Evolutionary conservation across 2,888 invertebrate genomes (phyloP), one percentile per base, ranked within the genome.

Genomic region (Frankliniella fusca): DNA sequence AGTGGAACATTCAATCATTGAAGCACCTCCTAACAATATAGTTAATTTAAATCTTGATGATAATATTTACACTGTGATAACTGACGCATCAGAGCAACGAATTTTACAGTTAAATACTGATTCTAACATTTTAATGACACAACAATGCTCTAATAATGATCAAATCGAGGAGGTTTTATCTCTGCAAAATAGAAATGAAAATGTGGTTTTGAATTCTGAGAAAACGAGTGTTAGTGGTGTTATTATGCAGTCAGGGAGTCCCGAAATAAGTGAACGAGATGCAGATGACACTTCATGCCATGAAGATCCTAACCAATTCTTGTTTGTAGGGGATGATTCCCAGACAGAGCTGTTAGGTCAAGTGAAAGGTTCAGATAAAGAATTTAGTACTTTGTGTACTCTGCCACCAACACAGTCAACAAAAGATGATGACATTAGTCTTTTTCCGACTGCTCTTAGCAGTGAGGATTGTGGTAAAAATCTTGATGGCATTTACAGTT

Each of bases 301-400:
- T 76, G 70, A 76, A 27, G 70, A 76, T 76, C n/a, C 11, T 27
- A 76, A 27, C 27, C 23, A 76, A 76, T 76, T 76, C 12, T 76
- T 76, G 27, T 76, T 76, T 76, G 70, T 76, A 12, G 70, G 27
- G 70, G 70, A 76, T 12, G 70, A 76, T 76, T 76, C 70, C 12
- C 70, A 76, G 27, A 76, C 70, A 23, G 70, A 23, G 27, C 70
- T 76, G 0, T 23, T 76, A 76, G 27, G 27, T 12, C 23, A 76
- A 9, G 70, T 9, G 9, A 76, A 76, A 27, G 12, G 9, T 27
- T 5, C 9, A 11, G 12, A 12, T 27, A 76, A 27, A 27, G 70
- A 76, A 27, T 76, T 76, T n/a, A 27, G 23, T 12, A 27, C 12
- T 12, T 27, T 76, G 27, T 76, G 70, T 76, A 23, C 27, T 12